Base-by-base conservation (phyloP, 2,797 vertebrate genomes). In the Coendou prehensilis region DNA sequence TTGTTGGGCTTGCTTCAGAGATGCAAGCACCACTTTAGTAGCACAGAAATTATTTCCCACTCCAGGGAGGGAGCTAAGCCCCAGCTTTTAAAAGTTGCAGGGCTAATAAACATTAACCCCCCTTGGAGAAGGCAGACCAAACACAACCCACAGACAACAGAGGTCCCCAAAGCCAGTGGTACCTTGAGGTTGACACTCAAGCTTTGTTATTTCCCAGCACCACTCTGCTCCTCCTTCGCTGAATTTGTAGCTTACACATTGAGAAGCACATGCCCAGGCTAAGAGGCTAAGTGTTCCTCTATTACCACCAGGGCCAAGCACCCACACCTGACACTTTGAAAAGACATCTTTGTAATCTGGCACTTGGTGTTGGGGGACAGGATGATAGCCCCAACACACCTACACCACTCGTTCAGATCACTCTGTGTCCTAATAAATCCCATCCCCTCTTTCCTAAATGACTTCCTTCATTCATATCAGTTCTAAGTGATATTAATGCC, bases 91-190 rank as follows among this genome's bases (percentile, higher is more conserved):
- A 84, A 96, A 94, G 56, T 57, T 8, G 82, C 83, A 80, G 75
- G 75, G 57, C 79, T 97, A 95, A 93, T 23, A 37, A 87, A 89
- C 23, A 73, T 47, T 91, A 93, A 84, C 30, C 37, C 54, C 10
- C 88, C 54, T 88, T 80, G 78, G 59, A 71, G 76, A 78, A 82
- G 57, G 23, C 8, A 87, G 81, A 84, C 45, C 22, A 89, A 94
- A 56, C 37, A 30, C 17, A 93, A 85, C 15, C 50, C 69, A 79
- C 41, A 76, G 52, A 93, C 52, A 80, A 20, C 71, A 69, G 33
- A 83, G 28, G 41, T 26, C 90, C 22, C 41, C 6, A 13, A 45
- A 75, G 11, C 23, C 23, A 15, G 73, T n/a, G 52, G 56, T 6
- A 26, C 50, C 14, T 14, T 47, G 28, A 64, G n/a, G 14, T 9